Evolutionary conservation across 2,888 invertebrate genomes (phyloP).

Genomic region (Cephus nigrinus): DNA sequence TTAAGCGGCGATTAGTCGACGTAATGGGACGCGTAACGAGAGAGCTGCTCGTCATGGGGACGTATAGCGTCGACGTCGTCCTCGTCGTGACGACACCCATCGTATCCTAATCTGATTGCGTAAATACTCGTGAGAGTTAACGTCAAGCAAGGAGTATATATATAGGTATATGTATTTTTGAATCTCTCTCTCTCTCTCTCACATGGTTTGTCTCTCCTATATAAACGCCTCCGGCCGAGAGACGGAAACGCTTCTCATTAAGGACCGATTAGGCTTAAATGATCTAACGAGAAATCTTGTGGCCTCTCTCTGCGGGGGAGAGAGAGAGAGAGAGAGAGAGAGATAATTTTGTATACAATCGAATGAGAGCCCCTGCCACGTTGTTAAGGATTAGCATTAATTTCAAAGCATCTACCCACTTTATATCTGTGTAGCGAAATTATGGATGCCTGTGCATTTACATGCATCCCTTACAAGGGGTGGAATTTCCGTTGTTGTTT

Average conservation of each 20-base stretch:
- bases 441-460: neutral
- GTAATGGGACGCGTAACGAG: neutral
- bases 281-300: neutral
- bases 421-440: neutral
- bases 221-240: neutral
- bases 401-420: neutral
- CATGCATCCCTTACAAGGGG: neutral
- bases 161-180: neutral
- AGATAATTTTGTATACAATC: neutral
- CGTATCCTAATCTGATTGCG: neutral
- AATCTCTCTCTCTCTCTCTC: neutral
- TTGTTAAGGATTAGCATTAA: neutral
- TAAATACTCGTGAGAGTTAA: neutral
- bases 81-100: neutral
- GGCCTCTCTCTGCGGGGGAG: neutral
- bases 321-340: neutral
- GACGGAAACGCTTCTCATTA: slow-evolving; percentile 30
- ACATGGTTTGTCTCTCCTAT: neutral
- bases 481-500: neutral
- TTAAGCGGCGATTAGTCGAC: neutral
- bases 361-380: neutral
- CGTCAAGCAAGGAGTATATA: neutral
- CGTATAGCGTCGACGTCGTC: slow-evolving; percentile 19
- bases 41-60: slow-evolving; percentile 17
- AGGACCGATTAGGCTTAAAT: slow-evolving; percentile 37